Evolutionary conservation across 2,113 vertebrate genomes (phyloP).

Genomic region (Grus americana): DNA sequence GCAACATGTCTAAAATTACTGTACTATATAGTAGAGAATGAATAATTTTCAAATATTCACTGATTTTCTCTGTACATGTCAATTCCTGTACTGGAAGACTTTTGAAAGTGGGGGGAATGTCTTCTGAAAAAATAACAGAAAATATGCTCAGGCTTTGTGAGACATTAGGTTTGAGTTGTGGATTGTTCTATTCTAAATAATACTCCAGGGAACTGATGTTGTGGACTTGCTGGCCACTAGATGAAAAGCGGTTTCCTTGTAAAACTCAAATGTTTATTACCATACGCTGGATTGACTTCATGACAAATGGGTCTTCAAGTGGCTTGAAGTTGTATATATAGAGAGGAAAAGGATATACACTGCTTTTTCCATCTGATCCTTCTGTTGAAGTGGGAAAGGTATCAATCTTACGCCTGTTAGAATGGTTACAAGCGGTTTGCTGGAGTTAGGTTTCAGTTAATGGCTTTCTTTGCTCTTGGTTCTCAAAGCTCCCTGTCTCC

Average conservation of each 20-base stretch:
- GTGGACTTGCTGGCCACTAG: not conserved
- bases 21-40: not conserved
- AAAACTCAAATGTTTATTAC: slow-evolving; percentile 12
- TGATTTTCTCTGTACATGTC: not conserved
- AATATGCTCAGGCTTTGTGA: not conserved
- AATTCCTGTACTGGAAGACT: not conserved
- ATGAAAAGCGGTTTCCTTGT: not conserved
- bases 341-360: slow-evolving; percentile 28
- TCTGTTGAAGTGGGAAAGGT: slow-evolving; percentile 53
- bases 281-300: not conserved
- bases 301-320: slow-evolving; percentile 40
- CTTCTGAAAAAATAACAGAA: not conserved
- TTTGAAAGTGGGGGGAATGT: not conserved
- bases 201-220: not conserved
- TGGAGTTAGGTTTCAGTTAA: slow-evolving; percentile 58
- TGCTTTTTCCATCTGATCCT: slow-evolving; percentile 52
- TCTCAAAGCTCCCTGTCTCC: slow-evolving; percentile 10
- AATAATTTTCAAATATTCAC: not conserved
- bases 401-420: slow-evolving; percentile 58
- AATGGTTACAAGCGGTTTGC: not conserved
- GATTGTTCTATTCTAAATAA: not conserved
- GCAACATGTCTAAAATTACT: not conserved
- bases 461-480: slow-evolving; percentile 40
- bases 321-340: slow-evolving; percentile 14
- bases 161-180: not conserved